Evolutionary conservation across 2,113 vertebrate species (phyloP).

Genomic region (Urocitellus parryii): DNA sequence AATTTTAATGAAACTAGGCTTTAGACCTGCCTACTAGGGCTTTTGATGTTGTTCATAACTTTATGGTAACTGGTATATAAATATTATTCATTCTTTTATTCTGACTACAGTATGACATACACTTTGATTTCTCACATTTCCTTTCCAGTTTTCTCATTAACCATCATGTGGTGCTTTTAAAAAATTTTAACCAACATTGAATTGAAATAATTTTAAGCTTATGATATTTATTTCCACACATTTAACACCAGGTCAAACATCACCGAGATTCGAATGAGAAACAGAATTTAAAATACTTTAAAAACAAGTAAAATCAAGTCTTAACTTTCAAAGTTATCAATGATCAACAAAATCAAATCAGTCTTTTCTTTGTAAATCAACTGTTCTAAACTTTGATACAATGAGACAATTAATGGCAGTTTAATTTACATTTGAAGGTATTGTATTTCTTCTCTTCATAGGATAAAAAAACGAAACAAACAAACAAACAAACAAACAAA

Average conservation of each 20-base stretch:
- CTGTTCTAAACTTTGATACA: background rate
- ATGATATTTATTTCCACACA: background rate
- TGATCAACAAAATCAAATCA: background rate
- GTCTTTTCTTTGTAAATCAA: background rate
- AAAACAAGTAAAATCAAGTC: conserved; percentile 8
- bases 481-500: too few relatives aligned
- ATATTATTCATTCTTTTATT: background rate
- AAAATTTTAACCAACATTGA: background rate
- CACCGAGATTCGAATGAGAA: background rate
- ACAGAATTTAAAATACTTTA: background rate
- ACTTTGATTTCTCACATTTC: background rate
- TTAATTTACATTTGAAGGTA: background rate
- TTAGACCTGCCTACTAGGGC: background rate
- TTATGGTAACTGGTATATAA: background rate
- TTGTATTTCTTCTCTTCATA: background rate
- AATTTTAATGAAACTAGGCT: background rate
- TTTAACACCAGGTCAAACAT: background rate
- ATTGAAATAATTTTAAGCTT: conserved; percentile 12
- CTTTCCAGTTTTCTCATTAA: background rate
- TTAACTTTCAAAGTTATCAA: background rate
- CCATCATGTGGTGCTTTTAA: background rate
- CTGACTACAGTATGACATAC: background rate
- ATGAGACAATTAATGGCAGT: background rate
- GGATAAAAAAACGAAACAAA: background rate
- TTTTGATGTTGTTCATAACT: conserved; percentile 16